A percentile compares a stretch with the other conserved stretches of the same genome.
phyloP scores from a whole-genome alignment of 2,888 invertebrate genomes.

The Penaeus monodon region DNA sequence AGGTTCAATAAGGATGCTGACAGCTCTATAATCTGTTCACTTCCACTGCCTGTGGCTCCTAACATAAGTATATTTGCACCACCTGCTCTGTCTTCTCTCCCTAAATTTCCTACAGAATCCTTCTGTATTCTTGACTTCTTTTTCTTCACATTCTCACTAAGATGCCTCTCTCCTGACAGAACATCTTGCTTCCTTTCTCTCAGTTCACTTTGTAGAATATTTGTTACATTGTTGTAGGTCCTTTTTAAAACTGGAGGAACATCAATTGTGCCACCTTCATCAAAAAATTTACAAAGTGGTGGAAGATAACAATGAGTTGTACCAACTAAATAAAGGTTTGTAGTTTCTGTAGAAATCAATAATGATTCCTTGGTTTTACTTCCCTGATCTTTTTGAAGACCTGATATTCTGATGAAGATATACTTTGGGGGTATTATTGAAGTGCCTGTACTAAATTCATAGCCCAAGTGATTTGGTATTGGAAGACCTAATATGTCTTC shows the following conservation, averaged over 20 bases:
- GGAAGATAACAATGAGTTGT: constrained; percentile 30
- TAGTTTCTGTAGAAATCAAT: constrained; percentile 9
- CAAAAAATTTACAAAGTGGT: constrained; percentile 9
- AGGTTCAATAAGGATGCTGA: constrained; percentile 43
- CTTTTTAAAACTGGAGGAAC: constrained; percentile 38
- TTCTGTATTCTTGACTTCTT: too few relatives aligned
- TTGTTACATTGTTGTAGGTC: constrained; percentile 3
- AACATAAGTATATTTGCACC: constrained; percentile 39
- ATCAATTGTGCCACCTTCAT: constrained; percentile 21
- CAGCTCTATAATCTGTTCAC: constrained; percentile 28
- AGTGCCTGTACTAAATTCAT: constrained; percentile 35
- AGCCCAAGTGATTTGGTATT: constrained; percentile 36
- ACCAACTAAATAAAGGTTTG: constrained; percentile 42
- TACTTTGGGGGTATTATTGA: constrained; percentile 41
- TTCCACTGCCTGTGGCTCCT: constrained; percentile 37
- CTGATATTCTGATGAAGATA: constrained; percentile 33
- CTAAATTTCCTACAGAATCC: too few relatives aligned
- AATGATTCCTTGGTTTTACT: constrained; percentile 32
- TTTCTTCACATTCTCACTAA: too few relatives aligned
- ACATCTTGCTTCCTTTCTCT: constrained; percentile 3
- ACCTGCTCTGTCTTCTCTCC: neutral
- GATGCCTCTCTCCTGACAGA: too few relatives aligned
- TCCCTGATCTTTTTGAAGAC: constrained; percentile 14
- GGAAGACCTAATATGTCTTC: constrained; percentile 43
- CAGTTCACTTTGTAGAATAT: constrained; percentile 24